These are phyloP conservation scores for Drosophila greeni DNA, from an alignment of 2,888 invertebrate species.

Conservation along the genomic window DNA sequence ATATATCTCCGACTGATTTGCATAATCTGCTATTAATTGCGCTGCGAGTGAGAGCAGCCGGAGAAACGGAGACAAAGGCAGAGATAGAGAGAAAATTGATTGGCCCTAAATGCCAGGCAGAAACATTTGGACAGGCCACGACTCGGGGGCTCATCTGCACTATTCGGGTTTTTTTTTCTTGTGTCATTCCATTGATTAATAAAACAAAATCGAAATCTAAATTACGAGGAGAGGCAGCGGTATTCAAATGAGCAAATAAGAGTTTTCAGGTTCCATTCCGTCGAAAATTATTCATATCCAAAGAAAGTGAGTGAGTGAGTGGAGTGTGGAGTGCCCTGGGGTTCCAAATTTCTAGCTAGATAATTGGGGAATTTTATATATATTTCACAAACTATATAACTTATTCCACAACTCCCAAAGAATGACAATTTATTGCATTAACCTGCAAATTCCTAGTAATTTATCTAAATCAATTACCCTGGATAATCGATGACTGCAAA, in stretches of 20 bases:
- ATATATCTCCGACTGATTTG: conserved; percentile 63
- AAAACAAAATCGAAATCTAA: conserved; percentile 69
- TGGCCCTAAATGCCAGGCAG: conserved; percentile 61
- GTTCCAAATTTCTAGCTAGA: background rate
- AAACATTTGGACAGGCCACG: conserved; percentile 59
- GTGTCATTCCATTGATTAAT: conserved; percentile 67
- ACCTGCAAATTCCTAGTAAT: background rate
- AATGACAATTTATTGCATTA: background rate
- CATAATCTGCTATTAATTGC: conserved; percentile 76
- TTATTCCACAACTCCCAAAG: background rate
- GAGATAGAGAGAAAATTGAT: conserved; percentile 56
- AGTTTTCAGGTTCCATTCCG: conserved; percentile 5
- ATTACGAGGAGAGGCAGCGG: conserved; percentile 41
- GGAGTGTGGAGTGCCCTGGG: conserved; percentile 3
- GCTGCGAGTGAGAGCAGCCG: conserved; percentile 36
- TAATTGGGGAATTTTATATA: conserved; percentile 23
- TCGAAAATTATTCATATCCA: conserved; percentile 6
- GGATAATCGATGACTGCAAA: conserved; percentile 3
- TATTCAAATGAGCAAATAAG: conserved; percentile 53
- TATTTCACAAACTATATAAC: background rate
- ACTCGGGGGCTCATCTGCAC: conserved; percentile 32
- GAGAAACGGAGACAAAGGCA: conserved; percentile 19
- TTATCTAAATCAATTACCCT: conserved; percentile 3
- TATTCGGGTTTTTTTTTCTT: conserved; percentile 6
- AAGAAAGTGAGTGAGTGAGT: conserved; percentile 37